A percentile compares a stretch with the other conserved stretches of the same genome.
phyloP scores from a whole-genome alignment of 2,797 vertebrate species.

The Arrhamphus sclerolepis region DNA sequence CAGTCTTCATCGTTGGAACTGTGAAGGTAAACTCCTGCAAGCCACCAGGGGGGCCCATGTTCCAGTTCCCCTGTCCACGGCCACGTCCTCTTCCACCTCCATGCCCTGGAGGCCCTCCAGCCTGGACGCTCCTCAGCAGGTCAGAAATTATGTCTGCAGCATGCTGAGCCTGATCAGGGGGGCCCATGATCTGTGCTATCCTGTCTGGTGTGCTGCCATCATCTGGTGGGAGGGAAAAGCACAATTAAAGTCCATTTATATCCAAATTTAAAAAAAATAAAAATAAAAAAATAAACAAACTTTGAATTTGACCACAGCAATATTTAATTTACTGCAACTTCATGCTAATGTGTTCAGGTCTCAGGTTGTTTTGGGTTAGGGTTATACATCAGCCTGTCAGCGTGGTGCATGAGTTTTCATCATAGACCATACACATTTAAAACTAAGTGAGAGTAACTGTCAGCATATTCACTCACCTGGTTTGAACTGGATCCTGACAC shows the following conservation, averaged over 20 bases:
- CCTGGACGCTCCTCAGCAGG: conserved; percentile 95
- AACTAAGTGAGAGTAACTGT: neutral
- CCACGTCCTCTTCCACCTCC: conserved; percentile 95
- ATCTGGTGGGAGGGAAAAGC: conserved; percentile 75
- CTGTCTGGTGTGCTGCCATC: conserved; percentile 96
- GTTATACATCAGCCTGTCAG: conserved; percentile 73
- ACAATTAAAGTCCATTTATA: accelerated
- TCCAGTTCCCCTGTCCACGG: conserved; percentile 97
- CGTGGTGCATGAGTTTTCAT: conserved; percentile 74
- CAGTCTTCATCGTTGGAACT: conserved; percentile 97
- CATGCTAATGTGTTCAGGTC: no score
- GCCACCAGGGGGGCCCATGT: conserved; percentile 98
- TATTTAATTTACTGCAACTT: no score
- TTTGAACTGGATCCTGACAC: conserved; percentile 98
- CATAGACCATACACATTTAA: conserved; percentile 44
- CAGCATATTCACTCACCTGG: conserved; percentile 81
- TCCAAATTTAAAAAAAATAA: no score
- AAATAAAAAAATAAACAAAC: no score
- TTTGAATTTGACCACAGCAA: no score
- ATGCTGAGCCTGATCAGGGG: conserved; percentile 95
- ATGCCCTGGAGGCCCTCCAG: conserved; percentile 92
- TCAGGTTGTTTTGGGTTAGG: conserved; percentile 63
- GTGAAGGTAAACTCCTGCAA: conserved; percentile 98
- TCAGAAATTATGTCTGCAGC: conserved; percentile 97
- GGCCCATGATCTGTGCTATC: conserved; percentile 98